phyloP scores from a whole-genome alignment of 2,888 invertebrate species.

The Syrista parreyssii region DNA sequence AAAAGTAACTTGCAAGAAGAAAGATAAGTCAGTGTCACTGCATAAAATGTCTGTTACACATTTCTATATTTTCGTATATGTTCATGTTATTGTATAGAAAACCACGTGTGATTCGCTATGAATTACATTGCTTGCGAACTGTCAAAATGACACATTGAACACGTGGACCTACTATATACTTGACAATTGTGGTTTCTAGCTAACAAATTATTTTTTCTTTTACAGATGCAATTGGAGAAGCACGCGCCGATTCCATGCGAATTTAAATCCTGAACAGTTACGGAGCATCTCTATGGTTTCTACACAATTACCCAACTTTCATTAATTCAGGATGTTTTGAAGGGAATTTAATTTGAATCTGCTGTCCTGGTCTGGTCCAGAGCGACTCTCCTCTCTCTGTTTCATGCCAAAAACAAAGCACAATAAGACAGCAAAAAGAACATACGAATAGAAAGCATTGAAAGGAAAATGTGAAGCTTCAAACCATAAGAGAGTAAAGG shows the following conservation, averaged over 20 bases:
- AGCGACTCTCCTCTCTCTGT: background rate
- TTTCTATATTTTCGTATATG: too few species aligned
- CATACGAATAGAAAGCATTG: background rate
- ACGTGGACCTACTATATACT: too few species aligned
- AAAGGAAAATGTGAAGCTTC: slow-evolving; percentile 4
- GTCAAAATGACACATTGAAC: too few species aligned
- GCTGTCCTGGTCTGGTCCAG: background rate
- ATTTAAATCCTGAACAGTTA: background rate
- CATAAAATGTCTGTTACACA: too few species aligned
- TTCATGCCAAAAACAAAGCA: background rate
- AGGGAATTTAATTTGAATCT: slow-evolving; percentile 39
- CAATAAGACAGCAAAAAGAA: background rate
- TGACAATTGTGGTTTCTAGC: background rate
- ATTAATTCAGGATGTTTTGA: slow-evolving; percentile 39
- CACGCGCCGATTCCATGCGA: background rate
- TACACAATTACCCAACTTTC: background rate
- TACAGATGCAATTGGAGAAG: background rate
- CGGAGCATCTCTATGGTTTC: background rate
- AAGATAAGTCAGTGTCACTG: background rate
- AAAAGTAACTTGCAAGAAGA: background rate
- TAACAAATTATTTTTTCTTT: background rate
- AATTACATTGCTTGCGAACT: too few species aligned
- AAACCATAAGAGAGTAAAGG: background rate
- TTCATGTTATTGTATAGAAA: too few species aligned
- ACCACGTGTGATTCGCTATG: too few species aligned